Evolutionary conservation across 2,113 vertebrate species (phyloP).

Genomic region (Vulpes vulpes): DNA sequence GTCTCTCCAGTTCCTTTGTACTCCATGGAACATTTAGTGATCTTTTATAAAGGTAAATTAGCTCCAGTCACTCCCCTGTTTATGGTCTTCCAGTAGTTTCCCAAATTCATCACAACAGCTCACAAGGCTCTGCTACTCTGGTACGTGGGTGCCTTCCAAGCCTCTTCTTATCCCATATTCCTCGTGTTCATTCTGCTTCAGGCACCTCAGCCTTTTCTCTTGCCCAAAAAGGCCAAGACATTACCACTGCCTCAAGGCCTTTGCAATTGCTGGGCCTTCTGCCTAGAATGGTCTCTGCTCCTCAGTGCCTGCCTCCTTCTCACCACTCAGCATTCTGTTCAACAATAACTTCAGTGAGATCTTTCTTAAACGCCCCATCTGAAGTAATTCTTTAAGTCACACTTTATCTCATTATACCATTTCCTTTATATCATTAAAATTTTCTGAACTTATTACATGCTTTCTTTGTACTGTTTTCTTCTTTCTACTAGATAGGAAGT

Average conservation of each 20-base stretch:
- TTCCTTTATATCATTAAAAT: background rate
- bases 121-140: background rate
- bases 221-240: background rate
- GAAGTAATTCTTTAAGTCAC: background rate
- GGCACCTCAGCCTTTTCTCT: background rate
- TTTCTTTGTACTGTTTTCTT: conserved; percentile 21
- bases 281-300: background rate
- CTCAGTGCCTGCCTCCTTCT: background rate
- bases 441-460: background rate
- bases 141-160: background rate
- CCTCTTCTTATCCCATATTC: background rate
- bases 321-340: background rate
- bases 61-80: background rate
- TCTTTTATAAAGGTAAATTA: background rate
- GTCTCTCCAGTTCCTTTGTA: background rate
- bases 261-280: background rate
- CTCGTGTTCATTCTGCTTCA: background rate
- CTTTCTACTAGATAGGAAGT: background rate
- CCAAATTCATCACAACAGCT: background rate
- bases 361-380: background rate
- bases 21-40: too few relatives aligned
- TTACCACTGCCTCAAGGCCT: background rate
- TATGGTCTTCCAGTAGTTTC: background rate
- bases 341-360: background rate
- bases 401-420: background rate